Evolutionary conservation across 2,113 vertebrate genomes (phyloP), one percentile per base, ranked within the genome.

Genomic region (Dipodomys ordii): DNA sequence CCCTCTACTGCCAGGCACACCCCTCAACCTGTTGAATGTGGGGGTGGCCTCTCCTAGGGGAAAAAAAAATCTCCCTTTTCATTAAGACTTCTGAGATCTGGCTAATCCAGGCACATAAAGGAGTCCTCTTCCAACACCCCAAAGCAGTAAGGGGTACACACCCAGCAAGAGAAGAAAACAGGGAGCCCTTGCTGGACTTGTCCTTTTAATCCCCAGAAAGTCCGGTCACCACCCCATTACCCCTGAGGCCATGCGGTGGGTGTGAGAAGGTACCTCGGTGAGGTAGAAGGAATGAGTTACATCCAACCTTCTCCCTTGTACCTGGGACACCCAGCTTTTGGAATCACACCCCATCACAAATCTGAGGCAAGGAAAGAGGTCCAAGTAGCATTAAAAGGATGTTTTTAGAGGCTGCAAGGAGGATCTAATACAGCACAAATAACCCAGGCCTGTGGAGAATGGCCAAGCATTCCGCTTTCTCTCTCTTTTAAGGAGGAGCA

Each of bases 61-160:
- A 35, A 39, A 89, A 53, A 57, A 57, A 87, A 93, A 49, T 62
- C 49, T 82, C 57, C 78, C 9, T 19, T 64, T 15, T 19, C 11
- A 0, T 74, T 78, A 65, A 74, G 22, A 57, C 44, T 44, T 90
- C 64, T 35, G 53, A 82, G 64, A 87, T 93, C 68, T 11, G 90
- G 91, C 92, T 83, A 53, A 95, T 87, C 30, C 53, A 30, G 65
- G 68, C 53, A 23, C 18, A 13, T 77, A 30, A 46, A 89, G 27
- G 28, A 79, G 28, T 60, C 49, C 18, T 83, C 28, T 83, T 65
- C 78, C 79, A 76, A 53, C 32, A 87, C 83, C 15, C 83, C 83
- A 69, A 0, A 0, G 3, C 2, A 3, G 28, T 53, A 22, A 60
- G 62, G 9, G 6, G 25, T 18, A 28, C 83, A 78, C 72, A 69